Conservation (phyloP, 2,888 invertebrate species). For the Pollenia angustigena region DNA sequence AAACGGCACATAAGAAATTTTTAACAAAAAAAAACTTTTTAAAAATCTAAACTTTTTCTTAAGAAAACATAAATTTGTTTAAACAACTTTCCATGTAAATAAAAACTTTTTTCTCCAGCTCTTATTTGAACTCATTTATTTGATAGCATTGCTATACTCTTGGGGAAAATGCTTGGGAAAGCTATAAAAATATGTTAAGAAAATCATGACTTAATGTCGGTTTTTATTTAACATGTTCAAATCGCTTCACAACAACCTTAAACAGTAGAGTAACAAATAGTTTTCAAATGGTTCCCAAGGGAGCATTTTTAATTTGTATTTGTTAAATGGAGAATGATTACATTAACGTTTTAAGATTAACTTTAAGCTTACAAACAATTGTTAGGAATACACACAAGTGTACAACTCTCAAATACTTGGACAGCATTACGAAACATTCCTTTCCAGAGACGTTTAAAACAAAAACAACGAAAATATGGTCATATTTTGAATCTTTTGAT, state of each 20-base stretch:
- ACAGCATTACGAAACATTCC: slow-evolving; percentile 14
- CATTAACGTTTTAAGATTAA: slow-evolving; percentile 37
- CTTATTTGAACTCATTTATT: slow-evolving; percentile 27
- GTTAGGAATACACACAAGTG: not conserved
- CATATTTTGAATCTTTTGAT: slow-evolving; percentile 22
- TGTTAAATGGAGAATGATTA: slow-evolving; percentile 33
- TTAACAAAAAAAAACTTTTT: too few relatives aligned
- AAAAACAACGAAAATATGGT: slow-evolving; percentile 16
- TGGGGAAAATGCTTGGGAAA: slow-evolving; percentile 40
- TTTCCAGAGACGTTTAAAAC: not conserved
- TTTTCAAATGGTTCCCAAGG: slow-evolving; percentile 72
- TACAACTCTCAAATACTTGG: not conserved
- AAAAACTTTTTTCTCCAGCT: not conserved
- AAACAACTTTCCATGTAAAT: too few relatives aligned
- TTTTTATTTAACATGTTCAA: slow-evolving; percentile 28
- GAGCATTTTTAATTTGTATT: slow-evolving; percentile 60
- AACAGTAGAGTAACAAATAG: slow-evolving; percentile 70
- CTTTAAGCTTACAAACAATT: slow-evolving; percentile 1
- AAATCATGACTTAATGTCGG: slow-evolving; percentile 46
- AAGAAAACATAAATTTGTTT: too few relatives aligned
- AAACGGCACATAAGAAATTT: too few relatives aligned
- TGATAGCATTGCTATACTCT: slow-evolving; percentile 25
- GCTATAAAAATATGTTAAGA: slow-evolving; percentile 10
- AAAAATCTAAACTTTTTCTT: too few relatives aligned
- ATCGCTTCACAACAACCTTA: slow-evolving; percentile 47